phyloP scores from a whole-genome alignment of 2,888 invertebrate species.

The Gandaritis pyraliata region DNA sequence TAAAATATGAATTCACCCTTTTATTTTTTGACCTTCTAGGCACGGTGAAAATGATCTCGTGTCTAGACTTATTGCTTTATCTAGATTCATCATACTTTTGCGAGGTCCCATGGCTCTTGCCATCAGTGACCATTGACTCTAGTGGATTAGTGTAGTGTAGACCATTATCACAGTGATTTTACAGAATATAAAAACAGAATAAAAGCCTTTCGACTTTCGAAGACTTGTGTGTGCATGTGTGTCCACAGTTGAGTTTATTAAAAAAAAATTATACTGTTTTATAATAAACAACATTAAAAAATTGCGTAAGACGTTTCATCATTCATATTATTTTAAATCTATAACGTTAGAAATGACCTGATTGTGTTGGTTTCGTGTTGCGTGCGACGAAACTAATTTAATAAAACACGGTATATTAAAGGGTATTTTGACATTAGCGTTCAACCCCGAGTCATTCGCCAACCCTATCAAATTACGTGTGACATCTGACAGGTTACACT shows the following conservation, averaged over 20 bases:
- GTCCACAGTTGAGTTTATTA: too few species aligned
- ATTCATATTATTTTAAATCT: conserved; percentile 44
- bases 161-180: too few species aligned
- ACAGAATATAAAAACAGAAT: not conserved
- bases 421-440: conserved; percentile 75
- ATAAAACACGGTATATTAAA: conserved; percentile 78
- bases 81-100: not conserved
- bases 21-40: conserved; percentile 6
- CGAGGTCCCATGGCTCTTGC: not conserved
- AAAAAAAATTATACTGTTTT: too few species aligned
- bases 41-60: not conserved
- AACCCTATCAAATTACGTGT: conserved; percentile 59
- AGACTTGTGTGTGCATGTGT: too few species aligned
- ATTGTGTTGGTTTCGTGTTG: conserved; percentile 72
- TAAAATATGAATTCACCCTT: conserved; percentile 9
- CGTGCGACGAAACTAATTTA: conserved; percentile 78
- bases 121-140: not conserved
- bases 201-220: too few species aligned
- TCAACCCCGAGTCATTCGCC: conserved; percentile 59
- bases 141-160: too few species aligned
- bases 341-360: conserved; percentile 66
- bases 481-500: conserved; percentile 42
- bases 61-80: not conserved
- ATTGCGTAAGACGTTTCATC: too few species aligned
- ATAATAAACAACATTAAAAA: too few species aligned